Percentiles rank a stretch among this genome's conserved stretches.
Evolutionary conservation across 2,888 invertebrate species (phyloP).

Genomic region (Meandrusa payeni): DNA sequence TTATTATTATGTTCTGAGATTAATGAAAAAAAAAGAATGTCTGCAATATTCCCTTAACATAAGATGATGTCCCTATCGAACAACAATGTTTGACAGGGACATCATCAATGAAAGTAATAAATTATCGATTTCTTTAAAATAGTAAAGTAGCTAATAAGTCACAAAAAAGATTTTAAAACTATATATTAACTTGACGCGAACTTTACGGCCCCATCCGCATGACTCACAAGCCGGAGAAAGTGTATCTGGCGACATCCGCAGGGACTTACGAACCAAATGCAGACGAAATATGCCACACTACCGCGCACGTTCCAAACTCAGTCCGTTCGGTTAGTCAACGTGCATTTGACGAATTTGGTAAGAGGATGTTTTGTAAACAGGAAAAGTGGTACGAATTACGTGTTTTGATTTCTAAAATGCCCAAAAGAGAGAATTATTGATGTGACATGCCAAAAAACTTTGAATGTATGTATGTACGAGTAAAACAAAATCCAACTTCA

Average conservation of each 20-base stretch:
- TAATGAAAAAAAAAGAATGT: too few species aligned
- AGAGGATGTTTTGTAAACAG: conserved; percentile 12
- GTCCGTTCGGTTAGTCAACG: conserved; percentile 4
- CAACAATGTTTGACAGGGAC: too few species aligned
- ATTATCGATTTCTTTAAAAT: too few species aligned
- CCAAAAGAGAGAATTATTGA: conserved; percentile 7
- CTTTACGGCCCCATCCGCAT: conserved; percentile 26
- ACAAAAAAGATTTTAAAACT: too few species aligned
- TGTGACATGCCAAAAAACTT: background rate
- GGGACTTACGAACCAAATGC: conserved; percentile 29
- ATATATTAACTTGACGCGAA: conserved; percentile 3
- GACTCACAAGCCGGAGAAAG: conserved; percentile 35
- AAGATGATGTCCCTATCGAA: too few species aligned
- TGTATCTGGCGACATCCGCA: conserved; percentile 28
- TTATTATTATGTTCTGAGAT: too few species aligned
- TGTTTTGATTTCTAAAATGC: conserved; percentile 11
- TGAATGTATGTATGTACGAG: too few species aligned
- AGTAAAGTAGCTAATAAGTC: too few species aligned
- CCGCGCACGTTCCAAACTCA: conserved; percentile 5
- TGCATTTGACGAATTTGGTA: conserved; percentile 20
- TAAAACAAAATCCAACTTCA: too few species aligned
- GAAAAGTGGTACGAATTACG: conserved; percentile 4
- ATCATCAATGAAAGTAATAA: too few species aligned
- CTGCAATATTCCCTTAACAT: too few species aligned
- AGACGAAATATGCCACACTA: conserved; percentile 25